Conservation (phyloP, 2,797 vertebrate species). For the Pseudochirops corinnae region DNA sequence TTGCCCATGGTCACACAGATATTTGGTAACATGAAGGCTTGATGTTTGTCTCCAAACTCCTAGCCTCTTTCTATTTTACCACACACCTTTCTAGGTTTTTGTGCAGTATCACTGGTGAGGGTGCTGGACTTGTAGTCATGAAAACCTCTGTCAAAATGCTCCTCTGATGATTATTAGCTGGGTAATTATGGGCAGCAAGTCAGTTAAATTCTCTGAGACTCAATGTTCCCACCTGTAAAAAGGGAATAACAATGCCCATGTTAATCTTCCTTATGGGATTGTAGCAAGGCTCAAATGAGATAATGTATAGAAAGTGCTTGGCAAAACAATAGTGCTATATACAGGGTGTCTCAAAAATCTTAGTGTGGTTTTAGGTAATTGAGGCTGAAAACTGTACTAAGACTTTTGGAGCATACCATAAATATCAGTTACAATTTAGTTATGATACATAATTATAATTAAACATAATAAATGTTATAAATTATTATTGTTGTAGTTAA, state of each 20-base stretch:
- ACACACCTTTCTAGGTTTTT: background rate
- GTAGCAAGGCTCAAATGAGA: background rate
- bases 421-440: background rate
- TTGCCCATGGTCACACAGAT: background rate
- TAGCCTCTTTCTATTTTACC: background rate
- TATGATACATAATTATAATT: too few relatives aligned
- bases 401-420: background rate
- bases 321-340: background rate
- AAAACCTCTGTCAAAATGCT: background rate
- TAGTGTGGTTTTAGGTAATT: background rate
- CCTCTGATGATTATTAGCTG: background rate
- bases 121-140: background rate
- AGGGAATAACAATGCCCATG: background rate
- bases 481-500: background rate
- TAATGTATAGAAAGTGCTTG: background rate
- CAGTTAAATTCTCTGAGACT: conserved; percentile 44
- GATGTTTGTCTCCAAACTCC: background rate
- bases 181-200: background rate
- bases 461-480: too few relatives aligned
- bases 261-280: background rate
- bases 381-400: background rate
- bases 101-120: background rate
- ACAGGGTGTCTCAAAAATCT: background rate
- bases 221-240: background rate
- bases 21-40: background rate